Conservation (phyloP, 2,797 vertebrate species). For the Garrulus glandarius region DNA sequence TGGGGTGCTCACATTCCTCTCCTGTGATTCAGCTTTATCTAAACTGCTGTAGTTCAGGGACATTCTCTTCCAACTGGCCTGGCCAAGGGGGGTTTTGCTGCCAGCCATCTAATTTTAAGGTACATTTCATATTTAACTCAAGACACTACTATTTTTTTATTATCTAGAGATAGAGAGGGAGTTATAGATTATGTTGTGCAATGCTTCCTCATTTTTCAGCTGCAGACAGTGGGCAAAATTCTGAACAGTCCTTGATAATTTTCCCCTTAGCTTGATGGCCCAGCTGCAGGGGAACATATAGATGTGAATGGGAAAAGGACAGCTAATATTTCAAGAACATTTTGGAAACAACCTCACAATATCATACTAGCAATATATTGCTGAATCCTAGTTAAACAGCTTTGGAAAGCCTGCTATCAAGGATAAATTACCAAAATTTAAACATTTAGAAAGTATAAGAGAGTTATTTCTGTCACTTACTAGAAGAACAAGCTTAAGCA, state of each 20-base stretch:
- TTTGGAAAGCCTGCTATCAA: background rate
- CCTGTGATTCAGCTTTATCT: background rate
- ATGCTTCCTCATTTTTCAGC: background rate
- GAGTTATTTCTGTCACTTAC: background rate
- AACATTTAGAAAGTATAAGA: background rate
- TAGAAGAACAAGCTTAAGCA: background rate
- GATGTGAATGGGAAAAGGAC: background rate
- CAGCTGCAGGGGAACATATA: background rate
- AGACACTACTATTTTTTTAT: background rate
- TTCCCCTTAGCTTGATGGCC: background rate
- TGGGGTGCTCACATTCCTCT: background rate
- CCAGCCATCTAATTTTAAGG: background rate
- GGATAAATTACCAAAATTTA: background rate
- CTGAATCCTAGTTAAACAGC: background rate
- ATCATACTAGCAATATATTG: background rate
- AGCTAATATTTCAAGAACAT: background rate
- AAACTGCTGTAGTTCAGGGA: background rate
- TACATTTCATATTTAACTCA: background rate
- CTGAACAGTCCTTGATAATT: background rate
- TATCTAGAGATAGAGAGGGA: accelerated
- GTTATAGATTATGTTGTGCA: background rate
- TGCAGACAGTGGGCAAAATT: background rate
- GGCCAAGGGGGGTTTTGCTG: background rate
- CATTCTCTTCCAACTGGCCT: background rate
- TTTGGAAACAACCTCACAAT: background rate